Conservation (phyloP, 2,888 invertebrate species). For the Nemurella pictetii region DNA sequence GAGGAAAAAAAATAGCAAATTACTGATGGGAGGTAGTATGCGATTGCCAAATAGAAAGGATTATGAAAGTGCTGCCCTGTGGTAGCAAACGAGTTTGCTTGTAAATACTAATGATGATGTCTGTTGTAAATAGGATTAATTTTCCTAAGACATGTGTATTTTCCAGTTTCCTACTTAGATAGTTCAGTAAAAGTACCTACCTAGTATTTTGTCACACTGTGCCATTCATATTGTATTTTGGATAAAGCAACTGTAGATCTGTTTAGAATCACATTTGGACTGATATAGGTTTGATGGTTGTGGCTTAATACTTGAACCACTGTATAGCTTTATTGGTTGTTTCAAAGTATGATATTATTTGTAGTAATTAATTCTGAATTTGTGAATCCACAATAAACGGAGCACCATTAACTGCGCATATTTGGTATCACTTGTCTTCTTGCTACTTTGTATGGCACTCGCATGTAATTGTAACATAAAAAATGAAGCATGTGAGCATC, state of each 20-base stretch:
- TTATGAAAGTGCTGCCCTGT: neutral
- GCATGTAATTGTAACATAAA: neutral
- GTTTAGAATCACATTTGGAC: neutral
- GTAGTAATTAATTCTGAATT: neutral
- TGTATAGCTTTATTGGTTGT: neutral
- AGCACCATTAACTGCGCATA: neutral
- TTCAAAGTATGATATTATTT: neutral
- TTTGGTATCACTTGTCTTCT: neutral
- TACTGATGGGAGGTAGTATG: conserved; percentile 59
- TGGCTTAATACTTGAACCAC: neutral
- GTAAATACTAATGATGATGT: neutral
- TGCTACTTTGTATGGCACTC: neutral
- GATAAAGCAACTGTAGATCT: neutral
- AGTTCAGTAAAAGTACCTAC: too few relatives aligned
- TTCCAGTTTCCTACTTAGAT: too few relatives aligned
- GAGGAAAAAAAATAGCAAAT: conserved; percentile 54
- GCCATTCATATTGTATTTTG: neutral
- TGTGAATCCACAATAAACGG: neutral
- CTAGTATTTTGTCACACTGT: neutral
- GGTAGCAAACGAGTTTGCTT: neutral
- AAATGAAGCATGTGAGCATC: neutral
- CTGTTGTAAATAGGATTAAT: neutral
- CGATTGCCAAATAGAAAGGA: conserved; percentile 48
- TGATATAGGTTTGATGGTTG: neutral
- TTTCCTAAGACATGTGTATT: too few relatives aligned